Evolutionary conservation across 2,113 vertebrate species (phyloP).

Genomic region (Mirza zaza): DNA sequence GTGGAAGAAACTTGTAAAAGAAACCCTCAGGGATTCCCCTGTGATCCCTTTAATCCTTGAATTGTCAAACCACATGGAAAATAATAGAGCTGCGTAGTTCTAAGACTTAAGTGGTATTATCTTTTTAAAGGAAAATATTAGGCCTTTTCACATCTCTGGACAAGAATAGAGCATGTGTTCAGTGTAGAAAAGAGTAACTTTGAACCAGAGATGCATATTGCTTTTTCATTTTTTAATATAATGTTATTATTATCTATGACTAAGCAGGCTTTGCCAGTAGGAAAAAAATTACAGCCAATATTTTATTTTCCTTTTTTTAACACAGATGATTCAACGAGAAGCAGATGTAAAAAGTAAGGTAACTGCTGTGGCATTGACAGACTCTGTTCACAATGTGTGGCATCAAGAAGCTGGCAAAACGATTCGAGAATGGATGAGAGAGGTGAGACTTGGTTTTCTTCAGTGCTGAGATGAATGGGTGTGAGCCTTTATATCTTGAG

Average conservation of each 20-base stretch:
- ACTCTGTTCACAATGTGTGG: conserved; percentile 98
- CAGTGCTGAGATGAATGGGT: conserved; percentile 34
- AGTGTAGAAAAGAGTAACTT: conserved; percentile 75
- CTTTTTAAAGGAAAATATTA: conserved; percentile 81
- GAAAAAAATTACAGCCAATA: conserved; percentile 72
- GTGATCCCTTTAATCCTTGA: conserved; percentile 85
- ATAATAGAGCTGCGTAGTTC: conserved; percentile 80
- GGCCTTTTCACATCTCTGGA: conserved; percentile 76
- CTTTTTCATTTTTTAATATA: conserved; percentile 75
- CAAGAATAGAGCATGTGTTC: conserved; percentile 56
- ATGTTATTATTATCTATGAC: conserved; percentile 76
- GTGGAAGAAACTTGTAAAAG: conserved; percentile 81
- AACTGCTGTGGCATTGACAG: conserved; percentile 95
- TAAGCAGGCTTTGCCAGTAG: conserved; percentile 73
- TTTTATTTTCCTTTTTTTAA: conserved; percentile 78
- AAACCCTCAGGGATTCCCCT: conserved; percentile 82
- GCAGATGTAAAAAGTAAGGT: conserved; percentile 93
- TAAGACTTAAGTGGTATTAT: conserved; percentile 81
- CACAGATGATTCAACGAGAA: conserved; percentile 98
- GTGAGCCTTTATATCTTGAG: conserved; percentile 34
- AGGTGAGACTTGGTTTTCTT: conserved; percentile 85
- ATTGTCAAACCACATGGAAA: conserved; percentile 84
- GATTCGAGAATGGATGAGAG: conserved; percentile 96
- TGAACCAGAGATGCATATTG: conserved; percentile 69
- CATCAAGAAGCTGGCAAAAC: conserved; percentile 96